Base-by-base conservation (phyloP, 2,113 vertebrate genomes). In the Pithys albifrons region DNA sequence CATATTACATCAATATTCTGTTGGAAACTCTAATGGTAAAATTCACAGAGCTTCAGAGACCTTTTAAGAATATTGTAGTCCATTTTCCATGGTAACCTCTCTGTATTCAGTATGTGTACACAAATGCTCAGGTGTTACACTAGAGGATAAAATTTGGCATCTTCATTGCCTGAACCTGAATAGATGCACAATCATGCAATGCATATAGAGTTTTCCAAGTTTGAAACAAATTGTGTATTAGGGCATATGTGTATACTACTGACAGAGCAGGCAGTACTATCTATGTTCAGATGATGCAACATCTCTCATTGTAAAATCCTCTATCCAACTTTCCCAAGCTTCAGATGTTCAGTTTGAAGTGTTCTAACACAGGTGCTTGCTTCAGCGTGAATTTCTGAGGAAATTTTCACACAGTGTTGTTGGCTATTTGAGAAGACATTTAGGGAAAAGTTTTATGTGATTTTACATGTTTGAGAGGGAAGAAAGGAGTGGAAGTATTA, bases 231-330 rank as follows among this genome's bases (percentile, higher is more conserved):
- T 6, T 12, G 11, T 45, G 3, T 87, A 1, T 71, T 37, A 49
- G 12, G 19, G 19, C 25, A 11, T 35, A 14, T 0, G 0, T 22
- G 10, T 55, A 14, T 9, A 6, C 14, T 75, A 14, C 28, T 49
- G 45, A 52, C 33, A 75, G 19, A 85, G 54, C 39, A 76, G 49
- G 24, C 27, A 93, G 29, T 31, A 13, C 48, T 86, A 10, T 43
- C 45, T 31, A 0, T 46, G 11, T 57, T 78, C 52, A 85, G 19
- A 7, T 67, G 51, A 59, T 72, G 76, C 73, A 74, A 0, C 8
- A 31, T 27, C 55, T 88, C 29, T 79, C 27, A 6, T 23, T 52
- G 6, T 13, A 31, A 59, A 20, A 43, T 39, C 5, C 5, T 79
- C 35, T 65, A 3, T 59, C 75, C 33, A 67, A 6, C 12, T 64